phyloP scores from a whole-genome alignment of 2,113 vertebrate species.

The Actenoides lindsayi region DNA sequence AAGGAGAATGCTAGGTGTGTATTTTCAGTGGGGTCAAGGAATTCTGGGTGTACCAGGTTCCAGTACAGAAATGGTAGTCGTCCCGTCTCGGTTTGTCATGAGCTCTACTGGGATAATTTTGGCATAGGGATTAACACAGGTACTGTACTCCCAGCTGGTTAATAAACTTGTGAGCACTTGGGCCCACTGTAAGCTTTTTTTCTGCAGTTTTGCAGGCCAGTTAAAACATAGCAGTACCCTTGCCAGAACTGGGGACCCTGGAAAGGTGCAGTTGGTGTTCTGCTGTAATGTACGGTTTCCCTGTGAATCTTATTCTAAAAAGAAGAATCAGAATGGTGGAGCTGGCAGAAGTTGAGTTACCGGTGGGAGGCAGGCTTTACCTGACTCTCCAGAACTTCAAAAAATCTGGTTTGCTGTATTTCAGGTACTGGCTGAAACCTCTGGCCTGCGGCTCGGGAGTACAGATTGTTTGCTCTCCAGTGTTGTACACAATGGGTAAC shows the following conservation, averaged over 20 bases:
- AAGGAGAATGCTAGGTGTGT: background rate
- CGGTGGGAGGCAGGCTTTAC: background rate
- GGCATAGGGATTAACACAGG: background rate
- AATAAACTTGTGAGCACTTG: background rate
- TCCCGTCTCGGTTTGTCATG: background rate
- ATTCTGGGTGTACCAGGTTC: background rate
- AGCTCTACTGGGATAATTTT: background rate
- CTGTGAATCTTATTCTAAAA: slow-evolving; percentile 52
- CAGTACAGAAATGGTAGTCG: background rate
- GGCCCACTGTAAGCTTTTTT: background rate
- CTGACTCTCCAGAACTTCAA: background rate
- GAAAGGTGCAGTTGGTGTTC: background rate
- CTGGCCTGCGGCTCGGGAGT: background rate
- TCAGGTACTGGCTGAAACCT: background rate
- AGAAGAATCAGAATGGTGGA: background rate
- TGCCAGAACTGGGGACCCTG: background rate
- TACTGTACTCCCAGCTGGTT: background rate
- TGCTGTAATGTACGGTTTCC: background rate
- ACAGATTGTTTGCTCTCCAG: background rate
- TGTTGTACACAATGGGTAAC: background rate
- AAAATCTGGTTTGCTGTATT: background rate
- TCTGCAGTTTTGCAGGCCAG: background rate
- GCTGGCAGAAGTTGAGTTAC: background rate
- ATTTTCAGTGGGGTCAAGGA: slow-evolving; percentile 9
- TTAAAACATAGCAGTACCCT: background rate